These are phyloP conservation scores for Rhodeus uyekii DNA, from an alignment of 2,797 vertebrate species.

Conservation along the genomic window DNA sequence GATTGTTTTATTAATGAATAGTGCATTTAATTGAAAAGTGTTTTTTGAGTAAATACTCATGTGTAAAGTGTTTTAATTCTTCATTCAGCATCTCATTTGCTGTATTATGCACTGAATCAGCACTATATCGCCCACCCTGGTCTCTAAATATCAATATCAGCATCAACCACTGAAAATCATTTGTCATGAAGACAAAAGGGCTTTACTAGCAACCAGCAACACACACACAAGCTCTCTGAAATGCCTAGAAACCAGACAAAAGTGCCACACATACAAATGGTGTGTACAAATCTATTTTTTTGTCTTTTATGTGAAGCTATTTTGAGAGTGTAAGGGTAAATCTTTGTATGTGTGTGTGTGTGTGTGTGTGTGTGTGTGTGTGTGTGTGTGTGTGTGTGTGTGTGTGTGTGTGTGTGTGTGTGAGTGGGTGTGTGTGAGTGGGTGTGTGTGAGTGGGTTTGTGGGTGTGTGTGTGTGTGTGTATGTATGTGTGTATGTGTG, in stretches of 20 bases:
- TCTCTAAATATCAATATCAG: background rate
- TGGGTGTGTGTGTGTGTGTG: background rate
- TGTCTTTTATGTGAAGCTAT: conserved; percentile 7
- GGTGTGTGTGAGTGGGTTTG: background rate
- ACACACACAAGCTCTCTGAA: background rate
- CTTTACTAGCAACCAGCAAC: background rate
- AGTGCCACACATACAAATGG: background rate
- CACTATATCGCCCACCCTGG: background rate
- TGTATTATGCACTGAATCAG: background rate
- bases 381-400: conserved; percentile 44
- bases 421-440: conserved; percentile 55
- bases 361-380: background rate
- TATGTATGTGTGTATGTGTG: conserved; percentile 11
- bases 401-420: conserved; percentile 27
- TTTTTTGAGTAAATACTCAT: background rate
- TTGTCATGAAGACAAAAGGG: too few species aligned
- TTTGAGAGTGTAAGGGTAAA: background rate
- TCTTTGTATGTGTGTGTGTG: background rate
- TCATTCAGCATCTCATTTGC: background rate
- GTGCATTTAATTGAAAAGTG: background rate
- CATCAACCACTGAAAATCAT: background rate
- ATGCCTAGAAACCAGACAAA: background rate
- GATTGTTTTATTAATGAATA: background rate
- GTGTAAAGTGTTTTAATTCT: background rate
- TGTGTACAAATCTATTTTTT: background rate